Evolutionary conservation across 2,797 vertebrate species (phyloP).

Genomic region (Pipistrellus nathusii): DNA sequence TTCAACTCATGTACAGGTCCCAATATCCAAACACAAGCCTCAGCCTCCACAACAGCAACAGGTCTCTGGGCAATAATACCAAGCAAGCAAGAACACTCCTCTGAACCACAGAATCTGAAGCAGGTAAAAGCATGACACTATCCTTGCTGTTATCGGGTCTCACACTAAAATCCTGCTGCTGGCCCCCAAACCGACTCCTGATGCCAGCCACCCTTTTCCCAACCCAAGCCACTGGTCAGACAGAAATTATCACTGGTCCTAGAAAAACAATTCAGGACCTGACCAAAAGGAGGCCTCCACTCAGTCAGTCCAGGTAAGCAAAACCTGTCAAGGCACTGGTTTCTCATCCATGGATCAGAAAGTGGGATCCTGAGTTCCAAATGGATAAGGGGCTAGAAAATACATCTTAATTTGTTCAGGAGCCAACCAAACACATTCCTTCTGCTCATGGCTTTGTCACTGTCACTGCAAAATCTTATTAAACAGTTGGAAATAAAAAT

Average conservation of each 20-base stretch:
- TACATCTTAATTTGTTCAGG: background rate
- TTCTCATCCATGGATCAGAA: background rate
- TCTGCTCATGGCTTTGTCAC: background rate
- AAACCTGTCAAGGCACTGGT: background rate
- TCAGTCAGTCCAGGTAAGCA: background rate
- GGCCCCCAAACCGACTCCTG: background rate
- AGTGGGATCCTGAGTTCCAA: background rate
- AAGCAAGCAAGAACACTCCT: background rate
- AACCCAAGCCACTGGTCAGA: background rate
- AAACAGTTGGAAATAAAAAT: background rate
- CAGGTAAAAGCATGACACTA: background rate
- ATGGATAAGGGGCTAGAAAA: background rate
- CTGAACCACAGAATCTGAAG: background rate
- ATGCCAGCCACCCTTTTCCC: background rate
- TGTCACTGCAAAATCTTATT: background rate
- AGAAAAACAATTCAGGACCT: background rate
- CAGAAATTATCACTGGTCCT: background rate
- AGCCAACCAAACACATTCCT: background rate
- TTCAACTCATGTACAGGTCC: background rate
- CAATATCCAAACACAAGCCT: background rate
- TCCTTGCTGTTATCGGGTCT: background rate
- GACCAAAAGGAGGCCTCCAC: background rate
- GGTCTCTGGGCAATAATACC: background rate
- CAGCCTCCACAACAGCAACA: background rate
- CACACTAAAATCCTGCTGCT: background rate